Conservation (phyloP, 2,888 invertebrate species). For the Sesia apiformis region DNA sequence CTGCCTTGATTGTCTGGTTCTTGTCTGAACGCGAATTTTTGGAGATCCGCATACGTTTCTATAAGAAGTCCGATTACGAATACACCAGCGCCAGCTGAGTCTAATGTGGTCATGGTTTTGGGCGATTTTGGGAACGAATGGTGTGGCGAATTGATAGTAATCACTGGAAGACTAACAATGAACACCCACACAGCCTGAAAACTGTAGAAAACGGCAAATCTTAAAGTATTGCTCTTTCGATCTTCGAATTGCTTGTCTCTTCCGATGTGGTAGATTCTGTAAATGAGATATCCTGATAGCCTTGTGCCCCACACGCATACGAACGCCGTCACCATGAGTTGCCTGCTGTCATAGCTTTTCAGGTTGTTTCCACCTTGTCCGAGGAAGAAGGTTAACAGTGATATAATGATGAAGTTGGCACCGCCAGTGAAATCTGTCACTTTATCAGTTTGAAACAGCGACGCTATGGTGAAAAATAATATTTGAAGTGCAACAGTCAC, state of each 20-base stretch:
- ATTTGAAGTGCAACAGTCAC: slow-evolving; percentile 90
- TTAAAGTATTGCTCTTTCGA: slow-evolving; percentile 86
- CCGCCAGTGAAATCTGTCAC: slow-evolving; percentile 95
- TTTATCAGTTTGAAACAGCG: slow-evolving; percentile 90
- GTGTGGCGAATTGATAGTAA: slow-evolving; percentile 90
- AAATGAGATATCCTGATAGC: slow-evolving; percentile 91
- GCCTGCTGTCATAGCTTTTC: slow-evolving; percentile 89
- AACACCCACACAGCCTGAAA: slow-evolving; percentile 95
- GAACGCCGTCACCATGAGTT: slow-evolving; percentile 91
- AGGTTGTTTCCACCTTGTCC: slow-evolving; percentile 82
- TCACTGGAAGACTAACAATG: slow-evolving; percentile 91
- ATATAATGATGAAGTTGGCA: slow-evolving; percentile 92
- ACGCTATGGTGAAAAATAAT: slow-evolving; percentile 90
- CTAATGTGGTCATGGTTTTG: slow-evolving; percentile 89
- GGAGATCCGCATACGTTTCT: slow-evolving; percentile 93
- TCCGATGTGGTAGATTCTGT: slow-evolving; percentile 91
- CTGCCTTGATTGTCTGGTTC: slow-evolving; percentile 92
- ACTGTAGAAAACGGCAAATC: slow-evolving; percentile 95
- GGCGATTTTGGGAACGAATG: slow-evolving; percentile 84
- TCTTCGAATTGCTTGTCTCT: slow-evolving; percentile 94
- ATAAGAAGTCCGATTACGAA: slow-evolving; percentile 89
- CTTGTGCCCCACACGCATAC: slow-evolving; percentile 92
- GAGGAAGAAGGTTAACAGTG: slow-evolving; percentile 89
- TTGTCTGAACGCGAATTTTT: slow-evolving; percentile 92
- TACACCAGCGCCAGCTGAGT: slow-evolving; percentile 88